Evolutionary conservation across 2,113 vertebrate genomes (phyloP).

Genomic region (Loxodonta africana): DNA sequence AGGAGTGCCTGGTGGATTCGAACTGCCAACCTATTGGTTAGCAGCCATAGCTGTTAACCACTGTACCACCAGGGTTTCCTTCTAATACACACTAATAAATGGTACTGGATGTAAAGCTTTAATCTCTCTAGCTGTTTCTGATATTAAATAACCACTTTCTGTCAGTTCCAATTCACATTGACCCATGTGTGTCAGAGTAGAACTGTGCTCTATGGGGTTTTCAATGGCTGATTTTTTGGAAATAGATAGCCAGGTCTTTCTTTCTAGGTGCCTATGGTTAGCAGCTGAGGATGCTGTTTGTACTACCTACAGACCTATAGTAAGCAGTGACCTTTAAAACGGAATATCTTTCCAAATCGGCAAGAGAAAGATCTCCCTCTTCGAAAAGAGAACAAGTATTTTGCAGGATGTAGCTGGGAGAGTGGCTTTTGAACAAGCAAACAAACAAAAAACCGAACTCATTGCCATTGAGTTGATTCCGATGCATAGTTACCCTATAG

Average conservation of each 20-base stretch:
- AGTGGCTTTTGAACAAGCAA: background rate
- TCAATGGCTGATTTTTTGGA: background rate
- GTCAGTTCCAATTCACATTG: background rate
- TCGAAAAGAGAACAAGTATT: background rate
- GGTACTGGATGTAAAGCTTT: background rate
- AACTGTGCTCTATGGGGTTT: background rate
- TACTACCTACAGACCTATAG: background rate
- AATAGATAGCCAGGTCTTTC: background rate
- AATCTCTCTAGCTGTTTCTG: constrained; percentile 2
- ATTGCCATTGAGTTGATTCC: too few relatives aligned
- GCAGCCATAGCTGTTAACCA: too few relatives aligned
- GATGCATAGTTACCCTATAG: too few relatives aligned
- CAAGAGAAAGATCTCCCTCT: background rate
- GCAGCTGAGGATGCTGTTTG: too few relatives aligned
- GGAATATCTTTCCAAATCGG: background rate
- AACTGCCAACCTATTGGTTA: too few relatives aligned
- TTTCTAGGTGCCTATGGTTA: too few relatives aligned
- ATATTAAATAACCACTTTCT: background rate
- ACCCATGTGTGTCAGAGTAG: too few relatives aligned
- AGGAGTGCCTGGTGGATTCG: background rate
- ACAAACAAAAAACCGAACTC: too few relatives aligned
- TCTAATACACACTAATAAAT: background rate
- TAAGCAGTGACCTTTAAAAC: background rate
- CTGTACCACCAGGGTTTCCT: too few relatives aligned
- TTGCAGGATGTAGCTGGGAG: background rate